These are phyloP conservation scores for Lota lota DNA, from an alignment of 2,113 vertebrate genomes.

Conservation along the genomic window DNA sequence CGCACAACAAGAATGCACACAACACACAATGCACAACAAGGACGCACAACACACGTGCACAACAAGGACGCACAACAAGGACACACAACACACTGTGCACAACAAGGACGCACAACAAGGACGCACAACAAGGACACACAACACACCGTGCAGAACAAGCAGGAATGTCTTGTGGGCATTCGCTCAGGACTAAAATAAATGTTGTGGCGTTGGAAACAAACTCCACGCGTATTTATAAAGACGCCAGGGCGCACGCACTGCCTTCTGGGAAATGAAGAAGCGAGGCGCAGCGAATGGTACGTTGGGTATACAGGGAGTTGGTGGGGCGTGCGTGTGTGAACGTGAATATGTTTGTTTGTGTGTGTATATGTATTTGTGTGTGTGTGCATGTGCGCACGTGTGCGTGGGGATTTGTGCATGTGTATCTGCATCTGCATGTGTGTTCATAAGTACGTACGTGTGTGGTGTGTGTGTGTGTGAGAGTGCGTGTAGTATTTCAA, in stretches of 20 bases:
- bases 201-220: constrained; percentile 58
- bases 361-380: constrained; percentile 43
- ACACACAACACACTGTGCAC: too few relatives aligned
- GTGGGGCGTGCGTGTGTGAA: neutral
- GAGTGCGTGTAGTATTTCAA: too few relatives aligned
- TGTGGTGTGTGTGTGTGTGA: constrained; percentile 2
- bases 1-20: too few relatives aligned
- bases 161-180: constrained; percentile 26
- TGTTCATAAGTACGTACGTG: neutral
- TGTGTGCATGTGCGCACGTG: constrained; percentile 3
- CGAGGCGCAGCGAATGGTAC: too few relatives aligned
- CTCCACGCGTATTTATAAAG: constrained; percentile 47
- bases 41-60: too few relatives aligned
- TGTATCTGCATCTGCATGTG: neutral
- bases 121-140: too few relatives aligned
- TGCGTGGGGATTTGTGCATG: too few relatives aligned
- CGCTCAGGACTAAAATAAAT: constrained; percentile 39
- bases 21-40: too few relatives aligned
- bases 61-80: too few relatives aligned
- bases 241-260: constrained; percentile 2
- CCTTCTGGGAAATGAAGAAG: too few relatives aligned
- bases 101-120: too few relatives aligned
- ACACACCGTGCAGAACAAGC: too few relatives aligned
- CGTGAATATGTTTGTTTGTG: neutral
- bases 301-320: constrained; percentile 28